Conservation (phyloP, 2,113 vertebrate species). For the Malurus melanocephalus region DNA sequence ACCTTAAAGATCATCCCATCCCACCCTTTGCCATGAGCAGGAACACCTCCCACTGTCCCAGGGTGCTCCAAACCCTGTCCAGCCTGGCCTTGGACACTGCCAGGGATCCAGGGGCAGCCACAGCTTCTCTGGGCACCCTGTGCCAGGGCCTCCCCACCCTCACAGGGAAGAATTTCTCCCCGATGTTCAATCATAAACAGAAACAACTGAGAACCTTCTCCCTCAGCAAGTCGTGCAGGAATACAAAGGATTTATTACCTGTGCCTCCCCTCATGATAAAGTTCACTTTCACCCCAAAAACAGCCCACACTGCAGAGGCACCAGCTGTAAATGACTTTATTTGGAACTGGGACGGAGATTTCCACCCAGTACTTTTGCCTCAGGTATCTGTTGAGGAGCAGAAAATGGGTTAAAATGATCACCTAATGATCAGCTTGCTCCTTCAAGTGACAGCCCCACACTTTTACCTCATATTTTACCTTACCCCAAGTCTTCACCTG, state of each 20-base stretch:
- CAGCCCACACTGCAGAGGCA: background rate
- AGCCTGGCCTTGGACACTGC: background rate
- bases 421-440: background rate
- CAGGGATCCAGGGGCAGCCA: background rate
- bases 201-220: background rate
- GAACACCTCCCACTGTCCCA: background rate
- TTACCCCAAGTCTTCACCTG: background rate
- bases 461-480: background rate
- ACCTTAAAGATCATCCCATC: background rate
- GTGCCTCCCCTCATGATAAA: background rate
- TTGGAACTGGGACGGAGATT: background rate
- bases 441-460: background rate
- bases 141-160: background rate
- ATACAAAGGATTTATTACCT: background rate
- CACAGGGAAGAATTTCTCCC: background rate
- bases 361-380: fast-evolving
- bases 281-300: background rate
- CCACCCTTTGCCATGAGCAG: background rate
- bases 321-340: background rate
- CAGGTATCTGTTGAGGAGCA: background rate
- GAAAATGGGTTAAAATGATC: background rate
- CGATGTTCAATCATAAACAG: background rate
- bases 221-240: background rate
- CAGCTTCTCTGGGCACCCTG: background rate
- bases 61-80: fast-evolving